phyloP scores from a whole-genome alignment of 2,888 invertebrate species.

The Branchipolynoe longqiensis region DNA sequence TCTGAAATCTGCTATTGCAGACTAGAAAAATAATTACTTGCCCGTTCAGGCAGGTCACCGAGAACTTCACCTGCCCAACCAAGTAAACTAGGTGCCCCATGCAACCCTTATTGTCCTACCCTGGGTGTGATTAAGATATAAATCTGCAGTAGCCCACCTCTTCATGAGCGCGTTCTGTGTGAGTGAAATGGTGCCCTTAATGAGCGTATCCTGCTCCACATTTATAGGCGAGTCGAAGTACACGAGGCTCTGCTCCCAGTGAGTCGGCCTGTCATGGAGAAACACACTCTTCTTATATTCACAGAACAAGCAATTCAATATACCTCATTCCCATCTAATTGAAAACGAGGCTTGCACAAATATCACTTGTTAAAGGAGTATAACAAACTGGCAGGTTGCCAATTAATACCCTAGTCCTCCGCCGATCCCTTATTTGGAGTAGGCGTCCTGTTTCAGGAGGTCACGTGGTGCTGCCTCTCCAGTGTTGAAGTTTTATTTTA shows the following conservation, averaged over 20 bases:
- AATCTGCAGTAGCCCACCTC: neutral
- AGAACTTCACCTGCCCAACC: too few relatives aligned
- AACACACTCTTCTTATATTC: neutral
- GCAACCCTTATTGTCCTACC: neutral
- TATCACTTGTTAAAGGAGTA: neutral
- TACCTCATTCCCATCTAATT: neutral
- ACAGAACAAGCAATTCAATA: neutral
- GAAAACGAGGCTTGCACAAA: neutral
- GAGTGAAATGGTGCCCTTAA: slow-evolving; percentile 71
- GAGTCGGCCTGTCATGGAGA: slow-evolving; percentile 72
- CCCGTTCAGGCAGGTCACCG: too few relatives aligned
- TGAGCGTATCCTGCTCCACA: slow-evolving; percentile 75
- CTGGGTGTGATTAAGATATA: neutral
- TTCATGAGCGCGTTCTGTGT: neutral
- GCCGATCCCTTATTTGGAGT: too few relatives aligned
- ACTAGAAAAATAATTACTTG: too few relatives aligned
- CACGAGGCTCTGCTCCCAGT: slow-evolving; percentile 79
- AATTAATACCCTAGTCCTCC: too few relatives aligned
- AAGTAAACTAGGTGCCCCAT: too few relatives aligned
- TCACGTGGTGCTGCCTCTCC: too few relatives aligned
- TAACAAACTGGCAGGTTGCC: neutral
- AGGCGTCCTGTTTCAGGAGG: too few relatives aligned
- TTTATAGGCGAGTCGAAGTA: slow-evolving; percentile 72
- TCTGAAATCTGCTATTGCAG: too few relatives aligned
- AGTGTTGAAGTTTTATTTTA: neutral